A percentile compares a stretch with the other conserved stretches of the same genome.
These are phyloP conservation scores for Watsonalla cultraria DNA, from an alignment of 2,888 invertebrate genomes.

Conservation along the genomic window DNA sequence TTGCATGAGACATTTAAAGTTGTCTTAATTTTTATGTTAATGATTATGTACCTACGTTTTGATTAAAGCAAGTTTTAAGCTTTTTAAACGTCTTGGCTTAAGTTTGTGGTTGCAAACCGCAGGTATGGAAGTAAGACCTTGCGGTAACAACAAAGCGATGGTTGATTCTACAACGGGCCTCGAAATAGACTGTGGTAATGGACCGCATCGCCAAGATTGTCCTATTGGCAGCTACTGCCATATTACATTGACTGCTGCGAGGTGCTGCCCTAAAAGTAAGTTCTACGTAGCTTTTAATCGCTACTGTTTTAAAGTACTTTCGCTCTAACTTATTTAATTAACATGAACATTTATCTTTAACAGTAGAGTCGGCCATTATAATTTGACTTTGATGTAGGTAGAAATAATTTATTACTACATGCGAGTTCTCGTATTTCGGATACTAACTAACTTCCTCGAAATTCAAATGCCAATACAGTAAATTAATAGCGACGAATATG, in stretches of 20 bases:
- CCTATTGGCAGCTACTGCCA: conserved; percentile 93
- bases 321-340: too few species aligned
- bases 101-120: conserved; percentile 24
- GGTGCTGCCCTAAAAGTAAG: conserved; percentile 91
- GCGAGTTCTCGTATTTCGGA: too few species aligned
- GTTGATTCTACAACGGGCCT: conserved; percentile 83
- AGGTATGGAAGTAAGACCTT: conserved; percentile 91
- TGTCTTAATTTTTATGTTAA: too few species aligned
- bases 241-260: conserved; percentile 88
- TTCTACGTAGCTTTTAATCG: conserved; percentile 12
- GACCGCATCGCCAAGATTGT: conserved; percentile 87
- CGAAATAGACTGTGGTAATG: conserved; percentile 91
- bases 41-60: too few species aligned
- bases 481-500: neutral
- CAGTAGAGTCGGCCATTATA: too few species aligned
- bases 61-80: neutral
- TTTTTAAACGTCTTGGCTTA: neutral
- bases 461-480: neutral
- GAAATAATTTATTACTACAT: too few species aligned
- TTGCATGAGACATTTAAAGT: too few species aligned
- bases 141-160: conserved; percentile 88
- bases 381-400: too few species aligned
- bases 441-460: too few species aligned
- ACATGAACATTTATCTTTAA: too few species aligned
- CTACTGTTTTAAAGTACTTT: too few species aligned